Evolutionary conservation across 2,113 vertebrate species (phyloP), one percentile per base, ranked within the genome.

Genomic region (Barnardius zonarius): DNA sequence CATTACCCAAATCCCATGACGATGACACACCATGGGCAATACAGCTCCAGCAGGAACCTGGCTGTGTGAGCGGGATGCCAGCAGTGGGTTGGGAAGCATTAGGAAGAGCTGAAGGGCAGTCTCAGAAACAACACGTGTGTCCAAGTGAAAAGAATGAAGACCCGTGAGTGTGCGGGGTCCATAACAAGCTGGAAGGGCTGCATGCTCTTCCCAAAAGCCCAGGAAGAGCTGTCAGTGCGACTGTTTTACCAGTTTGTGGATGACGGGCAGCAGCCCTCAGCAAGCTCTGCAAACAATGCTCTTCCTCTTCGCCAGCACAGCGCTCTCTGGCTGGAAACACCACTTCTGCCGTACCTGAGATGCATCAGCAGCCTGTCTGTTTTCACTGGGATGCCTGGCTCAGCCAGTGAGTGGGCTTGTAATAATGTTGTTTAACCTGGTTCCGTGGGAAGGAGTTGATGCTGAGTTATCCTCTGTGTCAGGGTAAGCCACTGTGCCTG

Each of bases 281-380:
- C 31, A 88, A 91, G 79, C 11, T 39, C n/a, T 82, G 73, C 62
- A 88, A 84, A 75, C 86, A 93, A 35, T 2, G 49, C 41, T 95
- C 72, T 93, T 95, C 81, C 86, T 72, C 44, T 89, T 93, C 86
- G 52, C 70, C 86, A 89, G 80, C 81, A 80, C 20, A 7, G 51
- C 84, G 88, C 55, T 93, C 82, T 91, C 44, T 94, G 95, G 89
- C 95, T 96, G 90, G 72, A 94, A 93, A 93, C 79, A 92, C 81
- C 91, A 73, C 79, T 95, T 91, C 70, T 96, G 83, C 83, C 30
- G 28, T 35, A 78, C 92, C 85, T 59, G 73, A 83, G 93, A 93
- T 95, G 43, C 93, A 70, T 85, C 95, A 96, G 77, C 39, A 86
- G 69, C 91, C 90, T 95, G 82, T 84, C 96, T 96, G 96, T 93